Evolutionary conservation across 2,888 invertebrate genomes (phyloP), one percentile per base, ranked within the genome.

Genomic region (Scrobipalpa costella): DNA sequence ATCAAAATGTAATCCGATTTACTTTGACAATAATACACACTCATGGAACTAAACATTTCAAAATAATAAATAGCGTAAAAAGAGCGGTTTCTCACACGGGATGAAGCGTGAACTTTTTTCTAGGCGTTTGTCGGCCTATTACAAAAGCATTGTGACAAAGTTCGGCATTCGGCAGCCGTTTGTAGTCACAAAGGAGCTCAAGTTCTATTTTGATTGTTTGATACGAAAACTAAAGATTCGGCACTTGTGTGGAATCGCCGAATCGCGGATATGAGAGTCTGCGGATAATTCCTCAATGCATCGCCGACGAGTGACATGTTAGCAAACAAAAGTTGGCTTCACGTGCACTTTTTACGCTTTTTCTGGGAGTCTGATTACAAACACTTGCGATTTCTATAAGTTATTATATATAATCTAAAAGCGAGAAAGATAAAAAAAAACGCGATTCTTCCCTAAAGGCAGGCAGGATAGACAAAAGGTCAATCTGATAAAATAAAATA

Each of bases 161-260:
- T 80, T 85, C 83, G 83, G 84, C 86, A 75, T 80, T 85, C 83
- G 83, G 84, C 86, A 76, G 75, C 74, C 80, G 77, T 82, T 80
- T 78, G 79, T 71, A 73, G 70, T 67, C 64, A 83, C 70, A 85
- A 81, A 75, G 78, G 73, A 72, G 75, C 74, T 78, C 75, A 72
- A 76, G 79, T 79, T 81, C 73, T 88, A 78, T 88, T 88, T 86
- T 89, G 86, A 88, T 87, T 83, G 80, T 87, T 81, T 80, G 85
- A 86, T 86, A 84, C 70, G 74, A 78, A 84, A 80, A 81, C 82
- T 78, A 78, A 76, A 81, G 79, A 79, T 76, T 77, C 75, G 76
- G 75, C 81, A 84, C 83, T 86, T 85, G 77, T 80, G 70, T 74
- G 73, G 80, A 78, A 79, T 75, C 78, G 79, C 69, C 78, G 80